Evolutionary conservation across 2,797 vertebrate genomes (phyloP), one percentile per base, ranked within the genome.

Genomic region (Perodicticus potto): DNA sequence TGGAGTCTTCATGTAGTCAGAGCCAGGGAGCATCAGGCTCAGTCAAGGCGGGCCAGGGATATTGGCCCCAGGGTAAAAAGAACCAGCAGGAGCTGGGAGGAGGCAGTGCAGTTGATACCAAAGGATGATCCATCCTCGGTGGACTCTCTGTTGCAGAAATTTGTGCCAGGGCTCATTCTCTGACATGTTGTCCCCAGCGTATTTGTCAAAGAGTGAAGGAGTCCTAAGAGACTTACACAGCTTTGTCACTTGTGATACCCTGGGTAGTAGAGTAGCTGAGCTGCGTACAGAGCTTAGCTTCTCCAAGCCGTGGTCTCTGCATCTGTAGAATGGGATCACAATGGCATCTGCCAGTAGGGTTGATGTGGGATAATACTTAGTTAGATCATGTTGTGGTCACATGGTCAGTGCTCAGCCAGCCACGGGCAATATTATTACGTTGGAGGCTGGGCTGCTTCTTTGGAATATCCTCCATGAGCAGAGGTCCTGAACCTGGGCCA

Each of bases 371-470:
- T 23, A 23, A 43, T 23, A 23, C 16, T 70, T 2, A 12, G 43
- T 25, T 59, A 73, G 70, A 11, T 32, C 37, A 0, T 2, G 0
- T 53, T 22, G 27, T 17, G 55, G 17, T 12, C 70, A 29, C 0
- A 0, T 25, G 27, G 11, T 32, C 34, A 13, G 19, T 25, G 4
- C 45, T 29, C 1, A 1, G 40, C 82, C 0, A 10, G 40, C 45
- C 37, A 1, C 1, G 23, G 55, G 13, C 0, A 0, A 57, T 32
- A 3, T 4, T 8, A 13, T 74, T 34, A 0, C 5, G 19, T 32
- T 80, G 7, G 83, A 91, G 57, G 25, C 57, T 4, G 19, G n/a
- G 72, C 83, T 40, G 7, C 49, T 43, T 5, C 57, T 22, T 0
- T 63, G 76, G 59, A 83, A 32, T 23, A 23, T 23, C 61, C 25